Conservation (phyloP, 2,888 invertebrate genomes). For the Elgonia sp. region DNA sequence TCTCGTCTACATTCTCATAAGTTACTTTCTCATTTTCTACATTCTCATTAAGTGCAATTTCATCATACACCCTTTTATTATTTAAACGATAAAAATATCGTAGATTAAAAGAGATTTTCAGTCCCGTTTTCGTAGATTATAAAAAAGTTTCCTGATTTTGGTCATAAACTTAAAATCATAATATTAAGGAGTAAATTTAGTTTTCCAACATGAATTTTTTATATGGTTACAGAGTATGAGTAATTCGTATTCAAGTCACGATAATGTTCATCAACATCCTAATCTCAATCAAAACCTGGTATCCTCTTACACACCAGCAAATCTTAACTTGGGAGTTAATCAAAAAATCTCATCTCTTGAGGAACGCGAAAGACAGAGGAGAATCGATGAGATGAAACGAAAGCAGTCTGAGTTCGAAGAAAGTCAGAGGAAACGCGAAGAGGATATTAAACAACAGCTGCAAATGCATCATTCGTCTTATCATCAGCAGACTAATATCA, state of each 20-base stretch:
- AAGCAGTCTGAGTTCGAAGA: slow-evolving; percentile 88
- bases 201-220: background rate
- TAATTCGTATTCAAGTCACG: slow-evolving; percentile 79
- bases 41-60: no score
- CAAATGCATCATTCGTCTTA: slow-evolving; percentile 82
- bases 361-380: slow-evolving; percentile 87
- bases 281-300: slow-evolving; percentile 79
- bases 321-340: slow-evolving; percentile 79
- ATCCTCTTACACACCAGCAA: slow-evolving; percentile 79
- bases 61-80: no score
- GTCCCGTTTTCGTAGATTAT: no score
- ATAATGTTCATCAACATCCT: slow-evolving; percentile 79
- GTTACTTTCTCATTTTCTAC: no score
- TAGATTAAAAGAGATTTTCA: no score
- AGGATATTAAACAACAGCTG: slow-evolving; percentile 86
- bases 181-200: no score
- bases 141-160: no score
- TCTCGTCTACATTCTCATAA: no score
- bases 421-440: slow-evolving; percentile 87
- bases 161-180: no score
- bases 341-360: slow-evolving; percentile 83
- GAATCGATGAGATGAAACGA: slow-evolving; percentile 88
- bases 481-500: slow-evolving; percentile 82
- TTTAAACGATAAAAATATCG: no score
- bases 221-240: slow-evolving; percentile 68